Conservation (phyloP, 2,888 invertebrate genomes). For the Abrostola tripartita region DNA sequence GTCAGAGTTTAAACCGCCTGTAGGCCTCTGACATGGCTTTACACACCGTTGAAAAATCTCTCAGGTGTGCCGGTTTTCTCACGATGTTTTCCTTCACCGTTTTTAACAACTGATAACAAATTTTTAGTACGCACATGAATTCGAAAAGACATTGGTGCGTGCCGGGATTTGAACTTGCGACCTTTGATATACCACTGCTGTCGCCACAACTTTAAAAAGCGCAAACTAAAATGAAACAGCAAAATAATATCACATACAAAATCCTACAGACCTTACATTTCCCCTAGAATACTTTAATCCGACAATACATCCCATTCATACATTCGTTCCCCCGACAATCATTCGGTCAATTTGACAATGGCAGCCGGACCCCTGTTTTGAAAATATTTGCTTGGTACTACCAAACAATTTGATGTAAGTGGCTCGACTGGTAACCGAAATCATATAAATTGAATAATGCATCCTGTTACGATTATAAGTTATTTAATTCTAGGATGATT, state of each 20-base stretch:
- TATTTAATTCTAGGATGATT: slow-evolving; percentile 24
- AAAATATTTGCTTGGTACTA: slow-evolving; percentile 82
- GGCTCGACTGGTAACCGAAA: slow-evolving; percentile 71
- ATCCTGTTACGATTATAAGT: slow-evolving; percentile 62
- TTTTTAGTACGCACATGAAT: no score
- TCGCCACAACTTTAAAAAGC: no score
- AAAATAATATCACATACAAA: slow-evolving; percentile 21
- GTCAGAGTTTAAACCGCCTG: no score
- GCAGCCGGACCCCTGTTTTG: slow-evolving; percentile 78
- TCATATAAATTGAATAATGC: slow-evolving; percentile 83
- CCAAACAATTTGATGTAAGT: slow-evolving; percentile 83
- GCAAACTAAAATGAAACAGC: no score
- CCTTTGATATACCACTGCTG: no score
- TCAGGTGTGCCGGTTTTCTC: no score
- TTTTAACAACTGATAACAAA: no score
- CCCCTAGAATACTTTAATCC: slow-evolving; percentile 58
- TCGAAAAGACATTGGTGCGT: no score
- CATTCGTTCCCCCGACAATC: slow-evolving; percentile 74
- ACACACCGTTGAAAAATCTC: no score
- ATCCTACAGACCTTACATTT: slow-evolving; percentile 13
- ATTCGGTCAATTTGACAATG: slow-evolving; percentile 87
- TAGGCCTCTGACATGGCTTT: no score
- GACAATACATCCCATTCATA: slow-evolving; percentile 60
- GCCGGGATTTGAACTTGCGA: no score
- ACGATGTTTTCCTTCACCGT: no score